Base-by-base conservation (phyloP, 2,797 vertebrate species). In the Phalloptychus januarius region DNA sequence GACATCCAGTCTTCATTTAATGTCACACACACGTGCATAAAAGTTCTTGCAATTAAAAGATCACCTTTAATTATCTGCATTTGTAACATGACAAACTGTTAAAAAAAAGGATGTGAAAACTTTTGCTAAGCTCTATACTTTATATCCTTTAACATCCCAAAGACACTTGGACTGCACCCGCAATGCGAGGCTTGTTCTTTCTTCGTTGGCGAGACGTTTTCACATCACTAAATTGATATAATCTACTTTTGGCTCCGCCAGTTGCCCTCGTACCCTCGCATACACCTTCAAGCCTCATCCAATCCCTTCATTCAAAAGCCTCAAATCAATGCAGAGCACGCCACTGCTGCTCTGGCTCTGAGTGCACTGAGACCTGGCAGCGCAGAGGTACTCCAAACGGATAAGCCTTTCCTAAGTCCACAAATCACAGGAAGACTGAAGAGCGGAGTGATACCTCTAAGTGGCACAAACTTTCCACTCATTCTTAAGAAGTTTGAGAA, bases 171-270 rank as follows among this genome's bases (percentile, higher is more conserved):
- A 38, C 63, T 67, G 7, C 20, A 25, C 36, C 65, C 13, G 10
- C 38, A 42, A 25, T n/a, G 40, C 7, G 38, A n/a, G 23, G 23
- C 23, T 40, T 44, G 10, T 44, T 40, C 36, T 65, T 38, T 67
- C 36, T 38, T 40, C 11, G 40, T 69, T 69, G 40, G 40, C 65
- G 4, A 69, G 65, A 69, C 38, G 13, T 69, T 69, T 67, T 40
- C 65, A 42, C 65, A 69, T 69, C 38, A 69, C 65, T 42, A 69
- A 69, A 69, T 20, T 69, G 65, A 69, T 69, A 67, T 40, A 40
- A 67, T 67, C 10, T 25, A 67, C 20, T 23, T 12, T 6, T 40
- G 63, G 63, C 63, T 42, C 65, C n/a, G 65, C 65, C 65, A 42
- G 65, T 42, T 69, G 38, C 11, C 38, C 65, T 69, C 11, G 23